Conservation (phyloP, 2,797 vertebrate genomes). For the Amazonetta brasiliensis region DNA sequence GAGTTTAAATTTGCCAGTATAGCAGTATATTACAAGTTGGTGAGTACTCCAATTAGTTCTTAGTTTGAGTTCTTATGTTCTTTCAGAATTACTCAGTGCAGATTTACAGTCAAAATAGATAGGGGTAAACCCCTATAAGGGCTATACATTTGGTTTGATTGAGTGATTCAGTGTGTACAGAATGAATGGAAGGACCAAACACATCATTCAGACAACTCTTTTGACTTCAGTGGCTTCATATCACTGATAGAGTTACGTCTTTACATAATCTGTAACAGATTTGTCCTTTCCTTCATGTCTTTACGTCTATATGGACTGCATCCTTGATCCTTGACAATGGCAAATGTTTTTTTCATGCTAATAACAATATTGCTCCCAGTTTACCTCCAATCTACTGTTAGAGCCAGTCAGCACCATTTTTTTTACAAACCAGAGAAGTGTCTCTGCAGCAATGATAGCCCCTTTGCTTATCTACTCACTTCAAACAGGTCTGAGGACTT, state of each 20-base stretch:
- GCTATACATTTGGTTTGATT: not conserved
- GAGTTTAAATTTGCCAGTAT: not conserved
- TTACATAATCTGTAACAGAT: not conserved
- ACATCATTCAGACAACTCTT: not conserved
- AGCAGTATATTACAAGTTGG: not conserved
- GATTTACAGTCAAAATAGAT: not conserved
- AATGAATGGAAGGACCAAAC: not conserved
- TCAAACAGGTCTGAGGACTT: not conserved
- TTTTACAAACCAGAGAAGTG: not conserved
- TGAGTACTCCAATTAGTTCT: not conserved
- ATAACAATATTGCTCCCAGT: not conserved
- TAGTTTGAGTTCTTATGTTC: not conserved
- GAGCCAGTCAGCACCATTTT: not conserved
- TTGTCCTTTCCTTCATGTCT: not conserved
- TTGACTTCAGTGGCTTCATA: not conserved
- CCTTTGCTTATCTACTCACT: not conserved
- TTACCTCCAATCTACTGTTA: not conserved
- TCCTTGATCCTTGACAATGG: not conserved
- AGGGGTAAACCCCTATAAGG: not conserved
- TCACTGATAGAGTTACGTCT: not conserved
- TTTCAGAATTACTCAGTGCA: not conserved
- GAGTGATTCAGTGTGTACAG: not conserved
- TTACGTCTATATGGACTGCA: not conserved
- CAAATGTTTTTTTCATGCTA: not conserved
- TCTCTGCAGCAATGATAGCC: not conserved